These are phyloP conservation scores for Graptemys geographica DNA, from an alignment of 2,797 vertebrate genomes.

Conservation along the genomic window DNA sequence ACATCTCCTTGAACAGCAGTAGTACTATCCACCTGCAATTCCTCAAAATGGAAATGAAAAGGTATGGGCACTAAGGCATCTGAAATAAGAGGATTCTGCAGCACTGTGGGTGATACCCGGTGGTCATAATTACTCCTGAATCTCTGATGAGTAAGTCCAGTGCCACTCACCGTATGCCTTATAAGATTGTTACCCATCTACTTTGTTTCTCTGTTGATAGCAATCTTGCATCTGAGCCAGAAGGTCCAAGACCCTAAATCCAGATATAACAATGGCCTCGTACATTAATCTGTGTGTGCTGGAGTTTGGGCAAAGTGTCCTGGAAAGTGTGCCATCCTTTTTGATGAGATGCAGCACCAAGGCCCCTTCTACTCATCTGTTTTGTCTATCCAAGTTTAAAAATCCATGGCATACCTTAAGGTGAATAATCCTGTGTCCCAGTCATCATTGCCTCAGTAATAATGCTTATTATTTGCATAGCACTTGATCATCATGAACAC, in stretches of 20 bases:
- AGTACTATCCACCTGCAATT: not conserved
- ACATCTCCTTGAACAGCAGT: not conserved
- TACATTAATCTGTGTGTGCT: not conserved
- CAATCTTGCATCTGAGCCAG: not conserved
- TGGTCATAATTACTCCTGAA: not conserved
- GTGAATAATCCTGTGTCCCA: not conserved
- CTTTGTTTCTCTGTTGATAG: not conserved
- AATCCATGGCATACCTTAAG: not conserved
- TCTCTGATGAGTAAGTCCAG: not conserved
- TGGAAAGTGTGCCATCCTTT: not conserved
- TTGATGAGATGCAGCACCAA: not conserved
- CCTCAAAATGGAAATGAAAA: not conserved
- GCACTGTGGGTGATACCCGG: not conserved
- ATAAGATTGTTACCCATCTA: not conserved
- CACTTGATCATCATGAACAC: not conserved
- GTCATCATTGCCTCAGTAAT: not conserved
- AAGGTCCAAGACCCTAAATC: not conserved
- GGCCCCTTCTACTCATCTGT: not conserved
- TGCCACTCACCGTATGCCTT: not conserved
- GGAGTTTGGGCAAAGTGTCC: not conserved
- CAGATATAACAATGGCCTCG: not conserved
- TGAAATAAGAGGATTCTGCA: not conserved
- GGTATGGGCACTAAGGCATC: not conserved
- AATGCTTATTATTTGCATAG: not conserved
- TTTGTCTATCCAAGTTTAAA: not conserved